These are phyloP conservation scores for Typhlichthys subterraneus DNA, from an alignment of 2,797 vertebrate genomes.

Conservation along the genomic window DNA sequence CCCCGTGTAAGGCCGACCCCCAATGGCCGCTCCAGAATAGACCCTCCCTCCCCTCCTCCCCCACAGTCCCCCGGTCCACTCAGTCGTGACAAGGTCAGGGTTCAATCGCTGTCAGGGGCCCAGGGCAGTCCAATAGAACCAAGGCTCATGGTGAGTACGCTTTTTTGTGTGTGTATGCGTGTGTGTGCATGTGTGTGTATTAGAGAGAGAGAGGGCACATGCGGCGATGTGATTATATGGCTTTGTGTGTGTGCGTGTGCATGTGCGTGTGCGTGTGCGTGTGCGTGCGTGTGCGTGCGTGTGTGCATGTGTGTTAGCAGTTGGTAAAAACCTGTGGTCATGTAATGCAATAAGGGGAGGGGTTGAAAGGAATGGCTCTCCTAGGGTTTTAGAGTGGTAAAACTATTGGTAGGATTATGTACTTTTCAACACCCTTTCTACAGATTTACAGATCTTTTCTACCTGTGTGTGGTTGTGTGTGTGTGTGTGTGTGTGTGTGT, in stretches of 20 bases:
- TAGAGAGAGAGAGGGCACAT: not conserved
- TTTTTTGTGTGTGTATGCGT: constrained; percentile 28
- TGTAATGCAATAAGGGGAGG: constrained; percentile 71
- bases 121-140: constrained; percentile 63
- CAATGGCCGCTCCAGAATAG: constrained; percentile 17
- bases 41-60: constrained; percentile 17
- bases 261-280: constrained; percentile 20
- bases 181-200: constrained; percentile 10
- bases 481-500: constrained; percentile 13
- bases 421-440: constrained; percentile 62
- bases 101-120: constrained; percentile 69
- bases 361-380: constrained; percentile 65
- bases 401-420: constrained; percentile 74
- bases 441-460: constrained; percentile 14
- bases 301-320: constrained; percentile 24
- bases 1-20: constrained; percentile 67
- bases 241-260: not conserved
- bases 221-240: constrained; percentile 8
- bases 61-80: constrained; percentile 38
- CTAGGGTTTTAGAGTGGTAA: constrained; percentile 70
- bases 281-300: constrained; percentile 25
- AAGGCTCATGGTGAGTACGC: constrained; percentile 44
- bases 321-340: constrained; percentile 63
- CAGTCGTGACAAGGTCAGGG: constrained; percentile 79
- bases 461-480: constrained; percentile 24